Evolutionary conservation across 2,113 vertebrate species (phyloP), one percentile per base, ranked within the genome.

Genomic region (Oryzias javanicus): DNA sequence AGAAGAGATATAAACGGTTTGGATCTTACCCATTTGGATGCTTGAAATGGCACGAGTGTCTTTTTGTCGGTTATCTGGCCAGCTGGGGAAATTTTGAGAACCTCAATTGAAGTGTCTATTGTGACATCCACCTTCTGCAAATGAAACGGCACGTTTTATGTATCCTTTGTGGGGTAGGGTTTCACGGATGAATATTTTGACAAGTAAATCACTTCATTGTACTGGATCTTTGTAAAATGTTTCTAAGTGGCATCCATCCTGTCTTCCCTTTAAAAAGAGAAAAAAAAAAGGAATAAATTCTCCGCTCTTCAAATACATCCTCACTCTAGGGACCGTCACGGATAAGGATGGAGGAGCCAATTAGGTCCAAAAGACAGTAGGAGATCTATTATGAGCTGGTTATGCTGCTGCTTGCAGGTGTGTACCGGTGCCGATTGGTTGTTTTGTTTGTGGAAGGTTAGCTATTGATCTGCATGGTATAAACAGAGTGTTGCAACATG

Each of bases 321-420:
- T 56, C 63, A 69, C 75, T 42, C 81, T 12, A 12, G 74, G 72
- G 79, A 87, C 53, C 14, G 45, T 69, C 20, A 41, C 29, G 58
- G 73, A 76, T 76, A 58, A 74, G 56, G 60, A 66, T 54, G 61
- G 70, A 80, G 56, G 60, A 81, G 73, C 69, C 79, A 88, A 82
- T 84, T 75, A 87, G 42, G 46, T 70, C 66, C 18, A 55, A 71
- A 83, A 82, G 60, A 66, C 59, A 68, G 82, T 67, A 70, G 27
- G 13, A 64, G 40, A 66, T 72, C 70, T 66, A 60, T 72, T 46
- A 73, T 61, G 59, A 74, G 74, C 35, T 60, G 53, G 27, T 78
- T 79, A 70, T 72, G 47, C 61, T 72, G 40, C 35, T 61, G 42
- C 53, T 78, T 80, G 64, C 47, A 63, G 70, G 64, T 59, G 55